Conservation (phyloP, 1,140 invertebrate species). For the Andricus grossulariae region DNA sequence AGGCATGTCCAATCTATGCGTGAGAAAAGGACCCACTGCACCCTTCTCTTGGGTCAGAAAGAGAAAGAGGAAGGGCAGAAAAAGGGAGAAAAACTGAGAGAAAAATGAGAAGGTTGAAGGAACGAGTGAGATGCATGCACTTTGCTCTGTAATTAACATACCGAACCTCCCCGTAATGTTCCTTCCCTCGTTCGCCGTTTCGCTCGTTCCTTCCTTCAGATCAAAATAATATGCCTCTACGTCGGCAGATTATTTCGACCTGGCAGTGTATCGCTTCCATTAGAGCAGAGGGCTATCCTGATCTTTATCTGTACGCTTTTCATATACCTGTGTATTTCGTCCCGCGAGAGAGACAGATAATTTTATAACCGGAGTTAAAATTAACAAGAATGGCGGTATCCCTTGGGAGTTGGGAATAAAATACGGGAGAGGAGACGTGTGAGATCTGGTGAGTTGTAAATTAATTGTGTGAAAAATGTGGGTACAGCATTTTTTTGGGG, state of each 20-base stretch:
- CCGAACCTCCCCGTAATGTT: conserved; percentile 66
- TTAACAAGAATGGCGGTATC: neutral
- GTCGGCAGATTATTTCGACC: conserved; percentile 50
- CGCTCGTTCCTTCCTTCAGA: conserved; percentile 50
- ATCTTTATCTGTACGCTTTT: conserved; percentile 55
- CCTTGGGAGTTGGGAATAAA: neutral
- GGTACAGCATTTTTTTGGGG: too few species aligned
- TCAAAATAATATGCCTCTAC: conserved; percentile 52
- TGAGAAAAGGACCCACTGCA: conserved; percentile 38
- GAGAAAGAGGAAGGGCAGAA: conserved; percentile 22
- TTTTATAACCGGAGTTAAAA: conserved; percentile 1
- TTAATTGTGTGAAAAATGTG: too few species aligned
- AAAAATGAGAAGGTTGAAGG: conserved; percentile 41
- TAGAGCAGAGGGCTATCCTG: conserved; percentile 41
- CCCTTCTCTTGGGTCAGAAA: conserved; percentile 34
- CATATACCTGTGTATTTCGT: conserved; percentile 42
- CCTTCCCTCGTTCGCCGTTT: conserved; percentile 52
- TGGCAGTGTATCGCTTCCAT: conserved; percentile 49
- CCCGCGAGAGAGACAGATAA: neutral
- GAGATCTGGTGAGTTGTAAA: neutral
- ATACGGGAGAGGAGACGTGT: neutral
- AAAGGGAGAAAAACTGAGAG: conserved; percentile 24
- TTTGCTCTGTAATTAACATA: conserved; percentile 75
- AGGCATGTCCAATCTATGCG: conserved; percentile 52
- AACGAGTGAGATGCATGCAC: conserved; percentile 56